Conservation (phyloP, 2,888 invertebrate genomes). For the Mylabris sibirica region DNA sequence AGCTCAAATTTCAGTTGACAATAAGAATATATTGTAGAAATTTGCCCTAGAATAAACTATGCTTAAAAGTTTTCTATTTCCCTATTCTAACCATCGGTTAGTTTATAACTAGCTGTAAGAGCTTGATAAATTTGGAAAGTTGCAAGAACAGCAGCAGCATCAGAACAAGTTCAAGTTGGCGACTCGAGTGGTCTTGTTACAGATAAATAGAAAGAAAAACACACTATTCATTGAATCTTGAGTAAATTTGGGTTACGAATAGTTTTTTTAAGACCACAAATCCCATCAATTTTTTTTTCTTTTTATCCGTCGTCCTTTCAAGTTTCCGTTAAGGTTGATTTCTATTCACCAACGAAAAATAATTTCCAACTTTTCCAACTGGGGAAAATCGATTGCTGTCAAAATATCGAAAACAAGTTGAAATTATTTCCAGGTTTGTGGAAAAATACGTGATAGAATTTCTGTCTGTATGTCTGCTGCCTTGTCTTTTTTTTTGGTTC, state of each 20-base stretch:
- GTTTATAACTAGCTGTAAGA: slow-evolving; percentile 29
- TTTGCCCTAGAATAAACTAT: neutral
- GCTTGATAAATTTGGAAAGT: slow-evolving; percentile 28
- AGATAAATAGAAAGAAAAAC: neutral
- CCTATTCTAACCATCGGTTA: slow-evolving; percentile 21
- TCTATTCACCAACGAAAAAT: neutral
- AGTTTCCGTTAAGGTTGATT: neutral
- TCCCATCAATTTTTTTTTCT: neutral
- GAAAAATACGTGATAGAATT: slow-evolving; percentile 7
- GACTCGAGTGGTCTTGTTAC: slow-evolving; percentile 21
- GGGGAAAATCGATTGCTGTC: slow-evolving; percentile 1
- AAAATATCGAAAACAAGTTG: neutral
- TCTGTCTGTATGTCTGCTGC: neutral
- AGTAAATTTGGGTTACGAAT: slow-evolving; percentile 14
- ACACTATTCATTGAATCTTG: slow-evolving; percentile 22
- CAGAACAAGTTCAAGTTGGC: neutral
- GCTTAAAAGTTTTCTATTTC: slow-evolving; percentile 21
- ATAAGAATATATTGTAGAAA: neutral
- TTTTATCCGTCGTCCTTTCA: too few species aligned
- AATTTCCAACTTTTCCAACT: neutral
- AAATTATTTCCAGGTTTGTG: slow-evolving; percentile 10
- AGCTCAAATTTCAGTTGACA: neutral
- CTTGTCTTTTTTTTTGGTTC: neutral
- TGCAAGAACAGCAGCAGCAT: slow-evolving; percentile 19
- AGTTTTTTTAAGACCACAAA: slow-evolving; percentile 3